phyloP scores from a whole-genome alignment of 1,140 invertebrate genomes.

The Camponotus vicinus region DNA sequence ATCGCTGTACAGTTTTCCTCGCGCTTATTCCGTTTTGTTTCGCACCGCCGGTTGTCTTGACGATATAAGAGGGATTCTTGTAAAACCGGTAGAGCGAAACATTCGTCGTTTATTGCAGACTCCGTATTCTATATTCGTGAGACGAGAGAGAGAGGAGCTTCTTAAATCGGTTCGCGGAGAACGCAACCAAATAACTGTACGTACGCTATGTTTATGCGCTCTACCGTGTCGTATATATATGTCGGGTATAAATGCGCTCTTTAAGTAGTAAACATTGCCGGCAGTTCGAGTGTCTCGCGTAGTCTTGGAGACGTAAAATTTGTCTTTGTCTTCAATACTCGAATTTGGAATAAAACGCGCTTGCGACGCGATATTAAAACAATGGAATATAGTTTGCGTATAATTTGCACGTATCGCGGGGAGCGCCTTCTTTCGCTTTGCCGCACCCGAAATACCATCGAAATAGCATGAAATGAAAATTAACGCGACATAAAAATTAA shows the following conservation, averaged over 20 bases:
- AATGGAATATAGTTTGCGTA: neutral
- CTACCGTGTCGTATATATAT: neutral
- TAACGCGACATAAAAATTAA: slow-evolving; percentile 36
- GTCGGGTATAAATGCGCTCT: neutral
- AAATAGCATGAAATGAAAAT: neutral
- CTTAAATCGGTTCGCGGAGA: slow-evolving; percentile 8
- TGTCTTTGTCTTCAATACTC: neutral
- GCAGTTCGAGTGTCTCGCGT: neutral
- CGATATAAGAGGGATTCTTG: slow-evolving; percentile 9
- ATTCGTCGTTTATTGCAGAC: neutral
- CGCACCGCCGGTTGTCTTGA: neutral
- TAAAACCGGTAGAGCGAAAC: neutral
- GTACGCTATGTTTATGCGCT: neutral
- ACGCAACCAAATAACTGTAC: neutral
- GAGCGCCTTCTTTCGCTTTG: neutral
- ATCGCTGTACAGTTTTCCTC: neutral
- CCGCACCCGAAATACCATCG: neutral
- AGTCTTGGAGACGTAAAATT: slow-evolving; percentile 8
- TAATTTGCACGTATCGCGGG: neutral
- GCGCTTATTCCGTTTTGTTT: slow-evolving; percentile 19
- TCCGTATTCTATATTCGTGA: neutral
- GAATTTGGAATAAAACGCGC: neutral
- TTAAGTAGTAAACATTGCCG: slow-evolving; percentile 3
- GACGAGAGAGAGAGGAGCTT: neutral
- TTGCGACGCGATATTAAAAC: slow-evolving; percentile 3